Percentiles rank a stretch among this genome's conserved stretches.
phyloP scores from a whole-genome alignment of 2,888 invertebrate genomes.

The Amphipoea oculea region DNA sequence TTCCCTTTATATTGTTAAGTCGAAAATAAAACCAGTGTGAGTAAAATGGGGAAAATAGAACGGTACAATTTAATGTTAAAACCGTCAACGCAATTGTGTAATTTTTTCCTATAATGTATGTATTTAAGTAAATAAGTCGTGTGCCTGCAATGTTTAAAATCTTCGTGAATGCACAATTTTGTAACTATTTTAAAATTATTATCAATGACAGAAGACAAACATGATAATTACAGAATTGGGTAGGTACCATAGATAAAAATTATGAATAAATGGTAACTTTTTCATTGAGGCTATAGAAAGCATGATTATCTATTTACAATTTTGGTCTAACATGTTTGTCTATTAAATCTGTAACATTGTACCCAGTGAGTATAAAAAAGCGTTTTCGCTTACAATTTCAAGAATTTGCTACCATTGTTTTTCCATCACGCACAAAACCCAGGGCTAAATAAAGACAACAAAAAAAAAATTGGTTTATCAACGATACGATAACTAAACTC shows the following conservation, averaged over 20 bases:
- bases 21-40: background rate
- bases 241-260: background rate
- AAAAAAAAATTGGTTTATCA: constrained; percentile 1
- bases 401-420: constrained; percentile 14
- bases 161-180: constrained; percentile 24
- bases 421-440: background rate
- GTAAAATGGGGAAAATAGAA: background rate
- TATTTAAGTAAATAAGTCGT: constrained; percentile 12
- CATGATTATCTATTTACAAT: background rate
- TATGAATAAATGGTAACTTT: background rate
- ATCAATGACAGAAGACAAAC: background rate
- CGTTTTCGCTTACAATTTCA: background rate
- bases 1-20: background rate
- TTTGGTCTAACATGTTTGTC: background rate
- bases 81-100: constrained; percentile 17
- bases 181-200: background rate
- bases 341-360: background rate
- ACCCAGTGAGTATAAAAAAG: background rate
- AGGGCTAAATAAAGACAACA: constrained; percentile 11
- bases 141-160: constrained; percentile 23
- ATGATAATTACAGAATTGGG: background rate
- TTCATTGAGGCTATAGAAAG: background rate
- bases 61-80: background rate
- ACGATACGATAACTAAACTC: background rate
- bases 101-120: constrained; percentile 1